Conservation (phyloP, 1,140 invertebrate genomes). For the Heliconius hewitsoni region DNA sequence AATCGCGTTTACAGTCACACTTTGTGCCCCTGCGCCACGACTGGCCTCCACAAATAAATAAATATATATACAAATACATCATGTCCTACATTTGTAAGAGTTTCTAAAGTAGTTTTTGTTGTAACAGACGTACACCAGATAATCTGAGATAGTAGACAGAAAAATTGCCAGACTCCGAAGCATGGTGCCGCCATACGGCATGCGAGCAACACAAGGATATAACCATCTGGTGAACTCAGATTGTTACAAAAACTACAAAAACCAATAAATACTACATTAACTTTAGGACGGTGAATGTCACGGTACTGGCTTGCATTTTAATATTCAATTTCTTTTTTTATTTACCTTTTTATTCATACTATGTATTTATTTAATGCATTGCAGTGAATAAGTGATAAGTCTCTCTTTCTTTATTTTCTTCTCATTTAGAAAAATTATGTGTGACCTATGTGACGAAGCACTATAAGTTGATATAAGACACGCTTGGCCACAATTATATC, state of each 20-base stretch:
- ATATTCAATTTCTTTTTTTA: not conserved
- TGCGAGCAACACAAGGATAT: slow-evolving; percentile 42
- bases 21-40: accelerated
- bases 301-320: slow-evolving; percentile 41
- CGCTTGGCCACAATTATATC: not conserved
- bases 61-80: not conserved
- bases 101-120: slow-evolving; percentile 39
- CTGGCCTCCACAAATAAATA: no score
- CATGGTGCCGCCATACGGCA: slow-evolving; percentile 63
- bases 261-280: slow-evolving; percentile 59
- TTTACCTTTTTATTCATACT: no score
- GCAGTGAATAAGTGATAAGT: not conserved
- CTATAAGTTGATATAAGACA: not conserved
- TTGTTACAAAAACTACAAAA: slow-evolving; percentile 54
- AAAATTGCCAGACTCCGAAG: slow-evolving; percentile 62
- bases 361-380: no score
- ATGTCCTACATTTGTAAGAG: slow-evolving; percentile 9
- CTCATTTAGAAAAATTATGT: not conserved
- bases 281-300: slow-evolving; percentile 58
- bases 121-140: slow-evolving; percentile 55
- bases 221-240: slow-evolving; percentile 65
- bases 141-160: slow-evolving; percentile 64
- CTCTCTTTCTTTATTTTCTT: not conserved
- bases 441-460: no score
- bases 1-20: no score